Base-by-base conservation (phyloP, 2,888 invertebrate species). In the Pinctada fucata region DNA sequence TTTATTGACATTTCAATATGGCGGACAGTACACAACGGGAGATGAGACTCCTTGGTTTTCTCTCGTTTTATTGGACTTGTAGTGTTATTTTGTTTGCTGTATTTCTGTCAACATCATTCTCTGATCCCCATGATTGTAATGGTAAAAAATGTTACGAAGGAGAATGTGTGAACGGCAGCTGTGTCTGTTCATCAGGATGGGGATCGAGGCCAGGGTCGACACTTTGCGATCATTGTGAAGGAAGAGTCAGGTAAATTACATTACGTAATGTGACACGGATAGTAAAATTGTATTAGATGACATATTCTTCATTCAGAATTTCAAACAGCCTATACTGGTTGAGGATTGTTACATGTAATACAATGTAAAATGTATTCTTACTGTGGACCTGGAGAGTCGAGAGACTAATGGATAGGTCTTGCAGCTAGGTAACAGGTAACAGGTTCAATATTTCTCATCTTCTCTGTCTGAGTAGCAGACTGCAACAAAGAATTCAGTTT, bases 131-230 rank as follows among this genome's bases (percentile, higher is more conserved):
- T 50, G 66, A 66, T n/a, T 84, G 85, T 80, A 74, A 78, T 10
- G 79, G 80, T 16, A 79, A 76, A 67, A 83, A 80, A 8, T 89
- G 89, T 85, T 81, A 80, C 50, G 95, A 97, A 90, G 99, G 99
- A 3, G 95, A 95, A 80, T 99, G 99, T 92, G 75, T 84, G 51
- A 96, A 96, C 82, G 96, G 96, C 2, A 84, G 83, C 8, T 98
- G 98, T 92, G 94, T 95, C 48, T 99, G 99, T 92, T 95, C 97
- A 90, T 95, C 95, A 2, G 95, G 95, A 80, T 99, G 96, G 95
- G 95, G 95, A 47, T 8, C 58, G 10, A 99, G 99, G 0, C 94
- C 95, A 58, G 97, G 97, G 6, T n/a, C n/a, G n/a, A n/a, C n/a
- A n/a, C n/a, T n/a, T n/a, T 99, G 99, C 90, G 96, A 97, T 63